Evolutionary conservation across 1,140 invertebrate species (phyloP).

Genomic region (Bombus affinis): DNA sequence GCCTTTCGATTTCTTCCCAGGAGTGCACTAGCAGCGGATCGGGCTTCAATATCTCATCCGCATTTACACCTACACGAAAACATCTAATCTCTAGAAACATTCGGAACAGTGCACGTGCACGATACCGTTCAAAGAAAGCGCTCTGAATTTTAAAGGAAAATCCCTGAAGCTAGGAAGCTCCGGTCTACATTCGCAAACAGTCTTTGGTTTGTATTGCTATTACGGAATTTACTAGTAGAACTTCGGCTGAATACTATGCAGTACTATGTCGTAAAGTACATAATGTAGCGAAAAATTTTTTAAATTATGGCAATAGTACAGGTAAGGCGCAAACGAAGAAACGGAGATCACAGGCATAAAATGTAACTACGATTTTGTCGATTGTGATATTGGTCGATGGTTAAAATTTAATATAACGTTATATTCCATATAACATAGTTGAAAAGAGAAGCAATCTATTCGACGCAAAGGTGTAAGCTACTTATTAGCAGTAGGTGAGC

Average conservation of each 20-base stretch:
- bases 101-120: slow-evolving; percentile 5
- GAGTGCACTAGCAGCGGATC: slow-evolving; percentile 75
- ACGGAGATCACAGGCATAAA: background rate
- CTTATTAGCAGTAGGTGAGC: too few species aligned
- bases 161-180: background rate
- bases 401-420: background rate
- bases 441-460: too few species aligned
- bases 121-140: background rate
- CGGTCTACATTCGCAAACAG: background rate
- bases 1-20: slow-evolving; percentile 71
- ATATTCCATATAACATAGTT: too few species aligned
- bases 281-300: background rate
- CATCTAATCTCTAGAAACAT: slow-evolving; percentile 48
- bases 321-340: background rate
- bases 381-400: background rate
- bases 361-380: background rate
- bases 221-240: background rate
- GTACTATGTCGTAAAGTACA: background rate
- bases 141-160: slow-evolving; percentile 19
- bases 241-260: too few species aligned
- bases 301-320: too few species aligned
- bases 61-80: slow-evolving; percentile 68
- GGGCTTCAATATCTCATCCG: slow-evolving; percentile 64
- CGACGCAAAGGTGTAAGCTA: too few species aligned
- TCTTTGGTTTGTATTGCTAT: background rate